phyloP scores from a whole-genome alignment of 2,888 invertebrate species.

The Lepidocyrtoides sp. region DNA sequence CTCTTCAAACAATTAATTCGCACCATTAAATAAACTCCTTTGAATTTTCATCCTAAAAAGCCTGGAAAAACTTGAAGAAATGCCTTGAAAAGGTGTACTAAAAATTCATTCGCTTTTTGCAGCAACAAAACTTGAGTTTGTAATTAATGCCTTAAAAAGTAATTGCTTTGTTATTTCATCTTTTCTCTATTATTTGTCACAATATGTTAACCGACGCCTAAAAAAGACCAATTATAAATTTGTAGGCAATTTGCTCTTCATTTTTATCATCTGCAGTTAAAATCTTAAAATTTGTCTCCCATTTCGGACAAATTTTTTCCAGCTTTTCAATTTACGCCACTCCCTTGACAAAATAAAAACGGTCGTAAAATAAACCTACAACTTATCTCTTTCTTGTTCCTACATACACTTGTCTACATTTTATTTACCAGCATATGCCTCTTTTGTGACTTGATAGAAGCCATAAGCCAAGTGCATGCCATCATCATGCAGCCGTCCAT shows the following conservation, averaged over 20 bases:
- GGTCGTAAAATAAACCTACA: slow-evolving; percentile 71
- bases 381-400: neutral
- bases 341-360: slow-evolving; percentile 70
- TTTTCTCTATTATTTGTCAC: slow-evolving; percentile 3
- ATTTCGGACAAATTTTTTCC: slow-evolving; percentile 68
- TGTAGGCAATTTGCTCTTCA: slow-evolving; percentile 70
- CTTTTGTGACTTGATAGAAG: neutral
- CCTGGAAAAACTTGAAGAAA: too few relatives aligned
- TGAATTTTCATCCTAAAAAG: too few relatives aligned
- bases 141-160: too few relatives aligned
- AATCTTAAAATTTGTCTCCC: slow-evolving; percentile 58
- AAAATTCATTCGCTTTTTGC: too few relatives aligned
- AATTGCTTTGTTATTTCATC: neutral
- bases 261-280: slow-evolving; percentile 35
- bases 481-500: neutral
- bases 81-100: too few relatives aligned
- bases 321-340: slow-evolving; percentile 66
- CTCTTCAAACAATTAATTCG: too few relatives aligned
- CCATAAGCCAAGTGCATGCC: neutral
- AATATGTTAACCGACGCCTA: slow-evolving; percentile 13
- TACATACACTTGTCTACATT: neutral
- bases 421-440: slow-evolving; percentile 9
- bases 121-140: too few relatives aligned
- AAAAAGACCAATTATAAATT: slow-evolving; percentile 40
- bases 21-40: too few relatives aligned